These are phyloP conservation scores for Geopemphigus sp. DNA, from an alignment of 1,140 invertebrate genomes.

Conservation along the genomic window DNA sequence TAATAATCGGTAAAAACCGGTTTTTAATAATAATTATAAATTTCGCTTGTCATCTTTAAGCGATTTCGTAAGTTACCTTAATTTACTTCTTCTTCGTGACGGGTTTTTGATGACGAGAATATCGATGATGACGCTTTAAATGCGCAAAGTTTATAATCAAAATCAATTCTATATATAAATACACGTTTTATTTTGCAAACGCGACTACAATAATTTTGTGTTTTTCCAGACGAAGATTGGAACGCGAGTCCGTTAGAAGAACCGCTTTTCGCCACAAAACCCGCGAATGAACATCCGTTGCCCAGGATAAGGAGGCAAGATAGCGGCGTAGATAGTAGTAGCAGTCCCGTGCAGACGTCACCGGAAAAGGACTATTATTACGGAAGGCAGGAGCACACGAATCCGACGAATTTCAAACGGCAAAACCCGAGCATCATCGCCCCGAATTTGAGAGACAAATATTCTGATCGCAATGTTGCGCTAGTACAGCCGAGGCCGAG, in stretches of 20 bases:
- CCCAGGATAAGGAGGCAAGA: slow-evolving; percentile 51
- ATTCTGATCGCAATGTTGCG: slow-evolving; percentile 32
- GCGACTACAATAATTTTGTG: not conserved
- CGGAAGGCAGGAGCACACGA: not conserved
- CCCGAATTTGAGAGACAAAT: slow-evolving; percentile 11
- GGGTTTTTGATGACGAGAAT: no score
- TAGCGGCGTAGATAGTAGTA: slow-evolving; percentile 45
- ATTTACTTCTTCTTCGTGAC: not conserved
- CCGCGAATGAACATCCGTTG: slow-evolving; percentile 51
- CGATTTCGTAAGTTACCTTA: not conserved
- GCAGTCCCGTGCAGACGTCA: slow-evolving; percentile 41
- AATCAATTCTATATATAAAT: not conserved
- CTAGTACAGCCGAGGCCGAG: slow-evolving; percentile 29
- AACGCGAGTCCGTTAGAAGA: slow-evolving; percentile 54
- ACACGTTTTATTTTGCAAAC: slow-evolving; percentile 7
- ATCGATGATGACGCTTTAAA: not conserved
- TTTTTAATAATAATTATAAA: not conserved
- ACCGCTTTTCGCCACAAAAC: slow-evolving; percentile 54
- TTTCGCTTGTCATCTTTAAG: not conserved
- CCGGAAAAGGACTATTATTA: slow-evolving; percentile 39
- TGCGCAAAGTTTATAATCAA: no score
- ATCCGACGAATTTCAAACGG: not conserved
- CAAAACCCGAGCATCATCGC: not conserved
- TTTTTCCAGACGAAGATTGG: slow-evolving; percentile 56
- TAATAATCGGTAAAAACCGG: not conserved